Percentiles rank a stretch among this genome's conserved stretches.
phyloP scores from a whole-genome alignment of 2,797 vertebrate species.

The Galago senegalensis region DNA sequence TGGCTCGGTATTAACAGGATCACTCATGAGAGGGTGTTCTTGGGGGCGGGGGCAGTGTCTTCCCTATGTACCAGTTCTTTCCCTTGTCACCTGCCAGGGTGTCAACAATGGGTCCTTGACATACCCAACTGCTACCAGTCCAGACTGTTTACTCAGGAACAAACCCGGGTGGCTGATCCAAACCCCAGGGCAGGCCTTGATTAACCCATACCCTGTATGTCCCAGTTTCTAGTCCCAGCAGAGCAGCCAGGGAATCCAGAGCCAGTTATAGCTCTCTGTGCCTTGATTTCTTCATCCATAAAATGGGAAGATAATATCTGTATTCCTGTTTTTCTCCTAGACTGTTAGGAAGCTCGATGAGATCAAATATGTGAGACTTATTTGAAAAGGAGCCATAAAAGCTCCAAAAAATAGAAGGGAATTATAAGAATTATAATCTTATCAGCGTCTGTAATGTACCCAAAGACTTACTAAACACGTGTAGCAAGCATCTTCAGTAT shows the following conservation, averaged over 20 bases:
- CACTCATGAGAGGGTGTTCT: constrained; percentile 10
- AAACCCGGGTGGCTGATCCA: background rate
- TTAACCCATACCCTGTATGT: background rate
- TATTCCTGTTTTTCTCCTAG: background rate
- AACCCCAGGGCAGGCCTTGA: background rate
- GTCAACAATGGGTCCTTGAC: constrained; percentile 51
- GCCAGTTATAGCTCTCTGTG: background rate
- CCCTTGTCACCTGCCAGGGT: constrained; percentile 45
- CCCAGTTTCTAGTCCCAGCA: background rate
- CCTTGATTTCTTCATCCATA: background rate
- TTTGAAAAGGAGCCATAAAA: constrained; percentile 36
- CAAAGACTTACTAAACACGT: background rate
- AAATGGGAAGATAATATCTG: background rate
- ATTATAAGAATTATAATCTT: background rate
- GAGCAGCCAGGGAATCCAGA: background rate
- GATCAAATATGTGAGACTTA: background rate
- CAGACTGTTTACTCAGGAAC: constrained; percentile 51
- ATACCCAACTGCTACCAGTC: constrained; percentile 22
- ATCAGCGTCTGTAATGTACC: background rate
- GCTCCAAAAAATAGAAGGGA: background rate
- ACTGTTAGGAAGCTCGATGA: background rate
- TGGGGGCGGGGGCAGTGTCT: constrained; percentile 2
- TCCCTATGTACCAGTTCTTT: background rate
- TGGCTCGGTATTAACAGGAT: background rate
- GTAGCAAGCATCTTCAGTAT: background rate